These are phyloP conservation scores for Vanessa tameamea DNA, from an alignment of 1,140 invertebrate species.

Conservation along the genomic window DNA sequence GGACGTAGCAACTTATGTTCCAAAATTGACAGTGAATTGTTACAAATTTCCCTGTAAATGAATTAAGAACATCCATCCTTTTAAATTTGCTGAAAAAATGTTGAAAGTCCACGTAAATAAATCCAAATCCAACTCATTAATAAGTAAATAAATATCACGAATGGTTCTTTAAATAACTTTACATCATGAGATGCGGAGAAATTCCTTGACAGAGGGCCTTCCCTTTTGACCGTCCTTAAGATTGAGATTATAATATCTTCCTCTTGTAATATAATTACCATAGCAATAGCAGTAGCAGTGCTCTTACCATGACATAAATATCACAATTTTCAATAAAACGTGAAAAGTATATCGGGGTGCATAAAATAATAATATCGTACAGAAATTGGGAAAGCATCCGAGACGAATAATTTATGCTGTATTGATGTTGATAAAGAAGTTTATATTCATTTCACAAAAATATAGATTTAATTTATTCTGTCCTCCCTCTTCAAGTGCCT, in stretches of 20 bases:
- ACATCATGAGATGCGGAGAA: not conserved
- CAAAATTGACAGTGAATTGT: no score
- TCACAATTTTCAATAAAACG: slow-evolving; percentile 2
- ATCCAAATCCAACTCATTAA: not conserved
- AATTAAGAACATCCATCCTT: no score
- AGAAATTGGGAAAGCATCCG: not conserved
- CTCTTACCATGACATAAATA: slow-evolving; percentile 1
- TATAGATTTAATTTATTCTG: no score
- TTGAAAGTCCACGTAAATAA: no score
- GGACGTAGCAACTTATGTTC: no score
- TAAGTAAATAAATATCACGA: not conserved
- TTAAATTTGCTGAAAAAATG: no score
- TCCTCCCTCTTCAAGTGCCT: no score
- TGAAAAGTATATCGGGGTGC: slow-evolving; percentile 35
- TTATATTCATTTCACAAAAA: not conserved
- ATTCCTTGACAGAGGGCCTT: not conserved
- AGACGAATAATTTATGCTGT: not conserved
- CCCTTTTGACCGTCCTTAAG: not conserved
- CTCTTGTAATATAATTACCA: slow-evolving; percentile 5
- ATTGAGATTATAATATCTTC: not conserved
- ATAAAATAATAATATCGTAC: slow-evolving; percentile 47
- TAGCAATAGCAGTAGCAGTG: not conserved
- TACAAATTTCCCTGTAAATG: no score
- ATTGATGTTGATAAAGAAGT: not conserved
- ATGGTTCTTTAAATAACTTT: not conserved